Base-by-base conservation (phyloP, 2,888 invertebrate genomes). In the Xanthorhoe designata region DNA sequence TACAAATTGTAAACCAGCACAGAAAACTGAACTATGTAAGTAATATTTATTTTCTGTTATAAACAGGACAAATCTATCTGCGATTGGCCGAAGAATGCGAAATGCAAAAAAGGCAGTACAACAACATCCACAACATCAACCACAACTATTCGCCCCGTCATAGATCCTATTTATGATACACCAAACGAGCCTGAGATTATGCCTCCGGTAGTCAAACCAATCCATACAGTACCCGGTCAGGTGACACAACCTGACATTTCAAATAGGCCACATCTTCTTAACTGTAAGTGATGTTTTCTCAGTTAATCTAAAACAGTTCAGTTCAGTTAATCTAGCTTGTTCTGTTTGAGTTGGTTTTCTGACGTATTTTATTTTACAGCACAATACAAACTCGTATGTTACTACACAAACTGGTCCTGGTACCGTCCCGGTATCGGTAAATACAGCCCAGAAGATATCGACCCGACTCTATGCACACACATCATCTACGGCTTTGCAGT, bases 371-470 rank as follows among this genome's bases (percentile, higher is more conserved):
- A 52, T 70, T 84, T 95, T 68, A 89, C 94, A 83, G 97, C 96
- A 17, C 94, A 95, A 66, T 97, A 95, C 84, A 97, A 97, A 86
- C 94, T 98, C 0, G 97, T 98, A 0, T 98, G 98, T 80, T 98
- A 98, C 87, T 98, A 98, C 86, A 98, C 98, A 0, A 98, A 98
- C 83, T 98, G 98, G 98, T 97, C 98, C 0, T 98, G 98, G 97
- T 98, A 98, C 81, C 94, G 98, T 29, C 95, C 95, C 76, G 98
- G 97, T 0, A 82, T 95, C 42, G 98, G 97, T 50, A 97, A 97
- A 81, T 98, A 96, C 78, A 94, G 96, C 0, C 98, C 98, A 0
- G 97, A 97, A 80, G 95, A 98, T 79, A 98, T 98, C 57, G 97
- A 98, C 79, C 95, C 97, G 0, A 95, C 96, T 66, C 94, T 98